Evolutionary conservation across 2,113 vertebrate genomes (phyloP).

Genomic region (Aspidoscelis tigris): DNA sequence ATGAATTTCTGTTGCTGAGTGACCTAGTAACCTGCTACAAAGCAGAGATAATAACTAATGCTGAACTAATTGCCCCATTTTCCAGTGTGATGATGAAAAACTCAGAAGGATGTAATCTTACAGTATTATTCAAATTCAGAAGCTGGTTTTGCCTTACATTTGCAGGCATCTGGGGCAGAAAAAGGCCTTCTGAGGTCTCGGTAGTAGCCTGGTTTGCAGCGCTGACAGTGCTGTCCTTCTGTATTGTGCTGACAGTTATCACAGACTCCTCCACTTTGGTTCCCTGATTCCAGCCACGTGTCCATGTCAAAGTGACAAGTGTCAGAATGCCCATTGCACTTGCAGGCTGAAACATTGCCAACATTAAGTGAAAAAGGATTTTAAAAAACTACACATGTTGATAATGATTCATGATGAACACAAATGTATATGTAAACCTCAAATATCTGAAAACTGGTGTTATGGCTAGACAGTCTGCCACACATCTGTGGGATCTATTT

Average conservation of each 20-base stretch:
- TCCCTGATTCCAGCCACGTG: slow-evolving; percentile 88
- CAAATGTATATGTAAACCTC: neutral
- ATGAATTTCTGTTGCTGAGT: no score
- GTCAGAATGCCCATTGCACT: slow-evolving; percentile 92
- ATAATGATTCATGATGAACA: slow-evolving; percentile 9
- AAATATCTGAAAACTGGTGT: no score
- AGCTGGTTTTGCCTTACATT: slow-evolving; percentile 78
- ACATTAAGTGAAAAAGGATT: slow-evolving; percentile 20
- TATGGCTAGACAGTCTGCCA: no score
- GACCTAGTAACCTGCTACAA: neutral
- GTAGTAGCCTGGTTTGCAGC: slow-evolving; percentile 90
- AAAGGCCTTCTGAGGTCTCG: slow-evolving; percentile 82
- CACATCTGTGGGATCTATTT: no score
- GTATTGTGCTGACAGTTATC: slow-evolving; percentile 92
- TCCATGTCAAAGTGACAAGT: slow-evolving; percentile 88
- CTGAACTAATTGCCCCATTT: neutral
- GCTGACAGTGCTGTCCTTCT: slow-evolving; percentile 89
- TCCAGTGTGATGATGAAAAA: neutral
- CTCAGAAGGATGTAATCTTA: neutral
- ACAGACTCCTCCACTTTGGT: slow-evolving; percentile 90
- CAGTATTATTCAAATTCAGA: neutral
- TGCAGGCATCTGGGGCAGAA: slow-evolving; percentile 87
- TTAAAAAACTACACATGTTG: neutral
- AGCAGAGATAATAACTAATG: neutral
- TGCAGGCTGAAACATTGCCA: slow-evolving; percentile 81